Evolutionary conservation across 2,797 vertebrate genomes (phyloP).

Genomic region (Corythornis leucogaster): DNA sequence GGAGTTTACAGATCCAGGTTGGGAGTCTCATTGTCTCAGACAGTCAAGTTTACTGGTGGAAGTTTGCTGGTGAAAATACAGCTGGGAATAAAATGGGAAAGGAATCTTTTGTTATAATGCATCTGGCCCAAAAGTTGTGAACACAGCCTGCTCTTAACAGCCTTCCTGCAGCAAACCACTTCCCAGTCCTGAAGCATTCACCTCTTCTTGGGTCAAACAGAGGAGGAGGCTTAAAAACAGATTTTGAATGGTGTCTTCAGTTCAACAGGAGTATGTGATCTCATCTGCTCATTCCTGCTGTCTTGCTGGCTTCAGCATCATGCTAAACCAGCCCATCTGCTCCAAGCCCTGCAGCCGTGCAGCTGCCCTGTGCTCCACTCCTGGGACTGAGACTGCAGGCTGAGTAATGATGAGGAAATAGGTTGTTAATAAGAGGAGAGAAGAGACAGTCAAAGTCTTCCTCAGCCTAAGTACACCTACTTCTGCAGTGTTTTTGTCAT

Average conservation of each 20-base stretch:
- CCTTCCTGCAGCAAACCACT: not conserved
- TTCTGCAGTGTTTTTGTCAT: not conserved
- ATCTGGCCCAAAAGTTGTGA: not conserved
- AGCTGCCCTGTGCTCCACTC: conserved; percentile 19
- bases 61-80: not conserved
- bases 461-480: not conserved
- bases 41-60: not conserved
- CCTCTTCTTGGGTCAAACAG: not conserved
- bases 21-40: not conserved
- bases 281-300: conserved; percentile 43
- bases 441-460: not conserved
- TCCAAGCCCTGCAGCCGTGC: conserved; percentile 8
- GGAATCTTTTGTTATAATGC: not conserved
- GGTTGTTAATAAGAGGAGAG: not conserved
- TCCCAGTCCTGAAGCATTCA: not conserved
- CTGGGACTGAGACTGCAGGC: not conserved
- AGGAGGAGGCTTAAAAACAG: not conserved
- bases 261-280: conserved; percentile 30
- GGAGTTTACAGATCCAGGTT: not conserved
- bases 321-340: conserved; percentile 23
- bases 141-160: not conserved
- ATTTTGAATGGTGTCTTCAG: conserved; percentile 1
- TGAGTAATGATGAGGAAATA: not conserved
- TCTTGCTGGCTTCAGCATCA: not conserved
- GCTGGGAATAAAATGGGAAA: not conserved